Percentiles rank a stretch among this genome's conserved stretches.
Conservation (phyloP, 1,140 invertebrate species). For the Ips nitidus region DNA sequence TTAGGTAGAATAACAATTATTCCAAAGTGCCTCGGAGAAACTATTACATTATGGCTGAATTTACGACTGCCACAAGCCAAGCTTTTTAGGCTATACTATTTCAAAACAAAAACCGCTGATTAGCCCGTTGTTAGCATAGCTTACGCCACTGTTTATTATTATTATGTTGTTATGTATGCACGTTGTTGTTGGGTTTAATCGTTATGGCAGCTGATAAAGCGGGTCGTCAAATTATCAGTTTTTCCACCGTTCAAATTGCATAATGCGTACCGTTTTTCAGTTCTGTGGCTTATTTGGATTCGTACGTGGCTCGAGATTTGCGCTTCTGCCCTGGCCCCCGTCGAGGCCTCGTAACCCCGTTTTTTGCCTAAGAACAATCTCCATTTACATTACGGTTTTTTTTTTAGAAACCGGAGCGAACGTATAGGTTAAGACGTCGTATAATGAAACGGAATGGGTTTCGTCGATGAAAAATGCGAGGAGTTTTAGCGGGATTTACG, state of each 20-base stretch:
- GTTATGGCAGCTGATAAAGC: not conserved
- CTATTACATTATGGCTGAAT: no score
- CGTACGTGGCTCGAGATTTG: no score
- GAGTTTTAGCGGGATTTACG: conserved; percentile 9
- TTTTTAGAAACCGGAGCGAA: conserved; percentile 19
- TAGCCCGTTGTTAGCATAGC: not conserved
- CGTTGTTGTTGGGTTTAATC: not conserved
- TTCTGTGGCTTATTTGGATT: not conserved
- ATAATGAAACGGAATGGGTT: conserved; percentile 18
- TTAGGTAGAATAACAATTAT: no score
- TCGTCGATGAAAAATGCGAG: conserved; percentile 8
- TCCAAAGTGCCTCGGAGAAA: no score
- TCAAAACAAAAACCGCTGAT: no score
- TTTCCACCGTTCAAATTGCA: not conserved
- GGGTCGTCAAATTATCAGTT: not conserved
- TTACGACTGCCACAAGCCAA: no score
- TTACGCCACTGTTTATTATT: conserved; percentile 2
- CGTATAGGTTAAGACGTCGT: conserved; percentile 10
- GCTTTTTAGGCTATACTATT: no score
- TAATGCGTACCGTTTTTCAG: not conserved
- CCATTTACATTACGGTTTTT: conserved; percentile 10
- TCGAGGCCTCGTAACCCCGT: conserved; percentile 22
- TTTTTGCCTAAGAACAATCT: conserved; percentile 22
- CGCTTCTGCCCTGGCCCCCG: not conserved
- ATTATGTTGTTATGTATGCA: not conserved